Evolutionary conservation across 1,140 invertebrate species (phyloP).

Genomic region (Rhizoglyphus robini): DNA sequence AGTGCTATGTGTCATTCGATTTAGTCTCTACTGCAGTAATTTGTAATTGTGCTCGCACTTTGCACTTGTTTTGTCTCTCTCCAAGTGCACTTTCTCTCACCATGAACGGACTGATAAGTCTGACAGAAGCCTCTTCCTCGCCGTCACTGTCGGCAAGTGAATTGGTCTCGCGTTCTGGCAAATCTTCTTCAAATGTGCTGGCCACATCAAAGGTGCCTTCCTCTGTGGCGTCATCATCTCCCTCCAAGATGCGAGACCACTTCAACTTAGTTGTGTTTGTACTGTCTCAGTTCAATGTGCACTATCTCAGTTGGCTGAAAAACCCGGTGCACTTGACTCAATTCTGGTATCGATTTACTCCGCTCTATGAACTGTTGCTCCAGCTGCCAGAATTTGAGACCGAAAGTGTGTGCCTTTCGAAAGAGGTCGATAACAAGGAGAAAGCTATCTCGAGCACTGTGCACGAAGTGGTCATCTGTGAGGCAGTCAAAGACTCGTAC

Average conservation of each 20-base stretch:
- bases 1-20: too few species aligned
- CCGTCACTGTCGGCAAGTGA: too few species aligned
- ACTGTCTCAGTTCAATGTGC: neutral
- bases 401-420: neutral
- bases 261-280: neutral
- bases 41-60: too few species aligned
- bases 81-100: too few species aligned
- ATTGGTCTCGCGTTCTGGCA: too few species aligned
- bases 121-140: too few species aligned
- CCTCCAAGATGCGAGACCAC: neutral
- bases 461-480: neutral
- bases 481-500: neutral
- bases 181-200: too few species aligned
- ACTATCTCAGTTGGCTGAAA: conserved; percentile 3
- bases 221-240: too few species aligned
- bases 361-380: neutral
- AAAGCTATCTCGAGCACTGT: neutral
- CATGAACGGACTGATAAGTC: too few species aligned
- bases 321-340: neutral
- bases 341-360: neutral
- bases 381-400: neutral
- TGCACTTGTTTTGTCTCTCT: too few species aligned
- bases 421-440: neutral
- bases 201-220: too few species aligned
- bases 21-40: too few species aligned